Evolutionary conservation across 2,888 invertebrate species (phyloP).

Genomic region (Sericinus montela): DNA sequence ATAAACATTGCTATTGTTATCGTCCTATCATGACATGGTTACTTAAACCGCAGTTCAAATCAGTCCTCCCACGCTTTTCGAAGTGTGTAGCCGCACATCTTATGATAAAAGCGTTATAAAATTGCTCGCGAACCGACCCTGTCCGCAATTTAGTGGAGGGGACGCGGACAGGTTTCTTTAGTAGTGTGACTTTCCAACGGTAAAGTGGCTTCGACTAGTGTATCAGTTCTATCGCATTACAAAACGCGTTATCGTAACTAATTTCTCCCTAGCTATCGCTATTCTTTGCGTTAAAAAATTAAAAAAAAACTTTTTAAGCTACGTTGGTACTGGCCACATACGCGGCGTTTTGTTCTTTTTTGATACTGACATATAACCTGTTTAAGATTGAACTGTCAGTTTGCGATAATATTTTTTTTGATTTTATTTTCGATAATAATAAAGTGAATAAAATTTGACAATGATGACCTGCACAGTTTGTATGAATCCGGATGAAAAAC

Average conservation of each 20-base stretch:
- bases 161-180: constrained; percentile 33
- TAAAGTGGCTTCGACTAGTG: constrained; percentile 3
- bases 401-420: constrained; percentile 12
- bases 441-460: constrained; percentile 18
- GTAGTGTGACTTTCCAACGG: constrained; percentile 19
- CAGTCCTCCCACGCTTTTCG: constrained; percentile 26
- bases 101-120: constrained; percentile 21
- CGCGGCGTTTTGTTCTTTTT: constrained; percentile 10
- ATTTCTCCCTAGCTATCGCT: background rate
- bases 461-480: constrained; percentile 57
- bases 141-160: constrained; percentile 26
- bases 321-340: constrained; percentile 10
- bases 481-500: constrained; percentile 40
- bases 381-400: constrained; percentile 2
- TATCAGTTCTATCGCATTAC: background rate
- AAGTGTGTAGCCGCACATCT: constrained; percentile 24
- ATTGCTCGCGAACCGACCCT: constrained; percentile 22
- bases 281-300: constrained; percentile 7
- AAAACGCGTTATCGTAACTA: background rate
- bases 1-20: constrained; percentile 9
- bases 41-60: constrained; percentile 22
- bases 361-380: constrained; percentile 14
- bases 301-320: constrained; percentile 1
- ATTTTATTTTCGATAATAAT: constrained; percentile 6
- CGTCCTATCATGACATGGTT: background rate